Conservation (phyloP, 2,797 vertebrate species). For the Telmatherina bonti region DNA sequence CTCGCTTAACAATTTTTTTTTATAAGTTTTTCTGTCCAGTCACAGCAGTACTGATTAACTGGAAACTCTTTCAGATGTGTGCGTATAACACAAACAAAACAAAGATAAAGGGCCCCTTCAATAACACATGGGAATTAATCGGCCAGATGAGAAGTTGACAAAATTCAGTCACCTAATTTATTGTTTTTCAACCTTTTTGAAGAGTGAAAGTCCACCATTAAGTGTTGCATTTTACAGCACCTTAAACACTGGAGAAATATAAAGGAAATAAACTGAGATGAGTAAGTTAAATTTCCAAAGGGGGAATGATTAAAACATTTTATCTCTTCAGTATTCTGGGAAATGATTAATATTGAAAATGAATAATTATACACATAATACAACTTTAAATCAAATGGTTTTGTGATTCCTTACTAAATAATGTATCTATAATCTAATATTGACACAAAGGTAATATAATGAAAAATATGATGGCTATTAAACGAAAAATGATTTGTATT, state of each 20-base stretch:
- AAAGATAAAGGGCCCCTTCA: not conserved
- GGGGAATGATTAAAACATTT: not conserved
- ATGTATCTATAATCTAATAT: too few relatives aligned
- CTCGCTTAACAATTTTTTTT: too few relatives aligned
- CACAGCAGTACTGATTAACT: too few relatives aligned
- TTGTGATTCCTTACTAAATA: too few relatives aligned
- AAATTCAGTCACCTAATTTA: conserved; percentile 13
- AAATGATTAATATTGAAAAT: conserved; percentile 1
- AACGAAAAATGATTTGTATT: too few relatives aligned
- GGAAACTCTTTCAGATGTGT: not conserved
- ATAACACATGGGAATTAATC: conserved; percentile 8
- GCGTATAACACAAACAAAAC: not conserved
- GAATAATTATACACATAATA: not conserved
- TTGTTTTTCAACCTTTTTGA: conserved; percentile 11
- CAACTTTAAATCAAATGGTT: too few relatives aligned
- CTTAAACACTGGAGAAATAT: not conserved
- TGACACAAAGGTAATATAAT: too few relatives aligned
- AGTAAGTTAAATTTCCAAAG: conserved; percentile 4
- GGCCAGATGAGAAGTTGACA: conserved; percentile 6
- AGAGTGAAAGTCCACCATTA: conserved; percentile 16
- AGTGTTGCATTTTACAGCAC: not conserved
- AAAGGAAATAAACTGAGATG: not conserved
- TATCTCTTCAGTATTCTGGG: not conserved
- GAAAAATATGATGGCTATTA: too few relatives aligned
- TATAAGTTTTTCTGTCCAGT: too few relatives aligned